Conservation (phyloP, 2,113 vertebrate species). For the Hydrochoerus hydrochaeris region DNA sequence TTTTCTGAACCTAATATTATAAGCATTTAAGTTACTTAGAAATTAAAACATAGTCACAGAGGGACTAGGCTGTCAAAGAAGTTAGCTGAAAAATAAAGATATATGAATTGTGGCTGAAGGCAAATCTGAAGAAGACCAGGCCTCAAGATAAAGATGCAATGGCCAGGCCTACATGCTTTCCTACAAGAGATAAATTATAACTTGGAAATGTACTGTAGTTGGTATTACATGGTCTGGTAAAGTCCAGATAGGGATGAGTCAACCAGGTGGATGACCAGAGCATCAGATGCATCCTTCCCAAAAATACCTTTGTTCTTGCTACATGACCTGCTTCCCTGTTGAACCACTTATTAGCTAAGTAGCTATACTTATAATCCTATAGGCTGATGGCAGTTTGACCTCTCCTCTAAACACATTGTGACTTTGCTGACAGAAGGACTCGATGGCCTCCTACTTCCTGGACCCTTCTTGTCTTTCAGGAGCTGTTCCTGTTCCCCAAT, state of each 20-base stretch:
- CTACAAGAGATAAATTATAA: not conserved
- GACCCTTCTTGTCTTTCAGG: not conserved
- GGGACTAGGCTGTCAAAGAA: not conserved
- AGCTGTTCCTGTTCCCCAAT: not conserved
- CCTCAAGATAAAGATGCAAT: not conserved
- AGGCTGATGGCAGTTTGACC: not conserved
- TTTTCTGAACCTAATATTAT: not conserved
- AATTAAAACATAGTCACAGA: not conserved
- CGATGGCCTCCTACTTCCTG: not conserved
- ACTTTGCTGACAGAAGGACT: not conserved
- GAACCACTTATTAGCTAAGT: not conserved
- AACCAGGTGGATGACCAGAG: not conserved
- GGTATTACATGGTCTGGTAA: not conserved
- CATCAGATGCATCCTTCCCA: not conserved
- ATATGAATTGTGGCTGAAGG: not conserved
- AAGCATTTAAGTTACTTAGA: not conserved
- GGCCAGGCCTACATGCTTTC: not conserved
- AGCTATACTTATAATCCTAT: not conserved
- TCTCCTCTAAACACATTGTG: not conserved
- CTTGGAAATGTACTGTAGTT: not conserved
- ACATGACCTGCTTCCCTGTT: not conserved
- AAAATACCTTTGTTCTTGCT: not conserved
- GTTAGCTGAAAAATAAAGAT: not conserved
- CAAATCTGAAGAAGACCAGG: not conserved
- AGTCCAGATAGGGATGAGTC: not conserved